Conservation (phyloP, 2,113 vertebrate genomes). For the Anoura caudifer region DNA sequence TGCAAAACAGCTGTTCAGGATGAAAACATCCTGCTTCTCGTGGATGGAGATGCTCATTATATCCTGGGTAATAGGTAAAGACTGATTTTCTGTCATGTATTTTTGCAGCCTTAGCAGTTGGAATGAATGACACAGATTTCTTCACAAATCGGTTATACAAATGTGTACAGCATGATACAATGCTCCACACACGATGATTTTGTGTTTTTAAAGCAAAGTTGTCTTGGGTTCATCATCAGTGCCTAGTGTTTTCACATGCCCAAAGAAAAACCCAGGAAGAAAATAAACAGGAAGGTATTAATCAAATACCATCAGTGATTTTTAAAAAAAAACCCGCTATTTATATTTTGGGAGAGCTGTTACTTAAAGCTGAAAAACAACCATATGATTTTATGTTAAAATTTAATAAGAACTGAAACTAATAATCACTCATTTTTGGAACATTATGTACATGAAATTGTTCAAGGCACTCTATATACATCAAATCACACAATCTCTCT, state of each 20-base stretch:
- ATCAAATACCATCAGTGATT: background rate
- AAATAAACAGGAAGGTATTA: background rate
- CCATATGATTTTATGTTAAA: background rate
- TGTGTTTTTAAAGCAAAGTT: background rate
- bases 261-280: background rate
- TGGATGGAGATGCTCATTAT: constrained; percentile 98
- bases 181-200: background rate
- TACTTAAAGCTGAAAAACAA: constrained; percentile 3
- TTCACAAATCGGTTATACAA: background rate
- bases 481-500: background rate
- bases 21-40: constrained; percentile 96
- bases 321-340: background rate
- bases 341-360: background rate
- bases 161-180: background rate
- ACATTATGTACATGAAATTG: background rate
- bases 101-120: constrained; percentile 30
- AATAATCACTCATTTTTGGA: background rate
- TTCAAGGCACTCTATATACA: background rate
- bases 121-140: background rate
- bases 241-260: background rate
- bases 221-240: background rate
- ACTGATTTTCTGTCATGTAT: constrained; percentile 57
- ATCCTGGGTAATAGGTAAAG: constrained; percentile 96
- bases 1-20: constrained; percentile 92
- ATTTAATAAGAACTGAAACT: background rate